These are phyloP conservation scores for Gymnocheta viridis DNA, from an alignment of 2,888 invertebrate species.

Conservation along the genomic window DNA sequence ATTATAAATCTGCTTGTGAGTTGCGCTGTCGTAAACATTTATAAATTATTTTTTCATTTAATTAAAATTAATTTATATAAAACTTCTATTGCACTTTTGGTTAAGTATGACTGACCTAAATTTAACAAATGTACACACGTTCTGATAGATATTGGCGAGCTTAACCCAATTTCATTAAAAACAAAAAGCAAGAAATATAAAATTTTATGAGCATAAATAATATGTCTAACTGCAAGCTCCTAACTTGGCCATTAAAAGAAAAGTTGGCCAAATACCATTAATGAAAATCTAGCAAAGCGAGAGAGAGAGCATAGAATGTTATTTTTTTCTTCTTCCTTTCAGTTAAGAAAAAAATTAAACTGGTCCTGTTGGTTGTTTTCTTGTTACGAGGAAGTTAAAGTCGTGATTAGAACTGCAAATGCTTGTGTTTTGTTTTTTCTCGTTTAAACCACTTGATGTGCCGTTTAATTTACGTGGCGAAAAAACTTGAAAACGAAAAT, in stretches of 20 bases:
- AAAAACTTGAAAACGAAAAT: neutral
- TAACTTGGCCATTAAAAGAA: conserved; percentile 58
- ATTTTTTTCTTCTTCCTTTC: conserved; percentile 13
- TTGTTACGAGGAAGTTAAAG: conserved; percentile 51
- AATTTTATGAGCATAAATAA: conserved; percentile 23
- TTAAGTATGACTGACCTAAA: conserved; percentile 28
- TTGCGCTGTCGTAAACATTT: neutral
- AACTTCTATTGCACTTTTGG: conserved; percentile 30
- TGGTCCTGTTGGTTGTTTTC: conserved; percentile 51
- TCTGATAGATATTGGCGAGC: conserved; percentile 8
- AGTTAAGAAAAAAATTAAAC: conserved; percentile 22
- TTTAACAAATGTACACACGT: conserved; percentile 2
- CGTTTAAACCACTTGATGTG: conserved; percentile 33
- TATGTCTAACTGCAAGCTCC: conserved; percentile 18
- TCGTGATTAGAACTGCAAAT: conserved; percentile 53
- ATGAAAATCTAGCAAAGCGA: conserved; percentile 37
- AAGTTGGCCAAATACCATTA: conserved; percentile 63
- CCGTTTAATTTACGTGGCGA: neutral
- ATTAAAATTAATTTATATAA: neutral
- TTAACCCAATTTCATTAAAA: conserved; percentile 52
- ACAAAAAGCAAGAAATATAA: conserved; percentile 14
- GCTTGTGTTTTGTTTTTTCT: neutral
- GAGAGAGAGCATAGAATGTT: conserved; percentile 19
- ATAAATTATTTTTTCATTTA: neutral
- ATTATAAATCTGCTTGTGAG: neutral